Base-by-base conservation (phyloP, 2,113 vertebrate genomes). In the Corythornis vintsioides region DNA sequence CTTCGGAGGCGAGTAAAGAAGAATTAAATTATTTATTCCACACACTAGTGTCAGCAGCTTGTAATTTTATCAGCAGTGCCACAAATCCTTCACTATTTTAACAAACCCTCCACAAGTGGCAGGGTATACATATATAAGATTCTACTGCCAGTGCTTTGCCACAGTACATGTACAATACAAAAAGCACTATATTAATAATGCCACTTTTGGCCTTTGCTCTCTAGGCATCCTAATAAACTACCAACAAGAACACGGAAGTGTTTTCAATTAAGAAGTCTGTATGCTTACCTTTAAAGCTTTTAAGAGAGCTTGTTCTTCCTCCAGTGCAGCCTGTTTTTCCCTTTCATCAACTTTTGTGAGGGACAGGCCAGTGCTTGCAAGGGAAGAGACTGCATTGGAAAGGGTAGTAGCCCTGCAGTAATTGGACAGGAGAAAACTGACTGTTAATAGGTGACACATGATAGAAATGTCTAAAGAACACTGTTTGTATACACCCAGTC, bases 281-380 rank as follows among this genome's bases (percentile, higher is more conserved):
- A 84, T 38, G 88, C 91, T 26, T 97, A 99, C 99, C 98, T 99
- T 99, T 96, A 99, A 98, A 95, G 99, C 98, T 98, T 99, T 99
- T 93, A 99, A 98, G 90, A 99, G 98, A 65, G 99, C 98, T 96
- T 99, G 99, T 73, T 99, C 99, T 95, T 99, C 99, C 95, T 99
- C 99, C n/a, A 99, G 97, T 3, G 99, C 99, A n/a, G 99, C 99
- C 95, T 99, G 99, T 93, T 99, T 99, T 98, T 99, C 99, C 95
- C 99, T 98, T 98, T 99, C 99, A 90, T 99, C 99, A 83, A 99
- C 99, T 98, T 99, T 99, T 74, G 99, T 99, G 96, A 99, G 98
- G 88, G 99, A 99, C 95, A 99, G 98, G 95, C 99, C 99, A 31
- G 99, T 99, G 96, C 98, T 99, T 96, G 99, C 99, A 93, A 99